phyloP scores from a whole-genome alignment of 2,113 vertebrate species.

The Hydrochoerus hydrochaeris region DNA sequence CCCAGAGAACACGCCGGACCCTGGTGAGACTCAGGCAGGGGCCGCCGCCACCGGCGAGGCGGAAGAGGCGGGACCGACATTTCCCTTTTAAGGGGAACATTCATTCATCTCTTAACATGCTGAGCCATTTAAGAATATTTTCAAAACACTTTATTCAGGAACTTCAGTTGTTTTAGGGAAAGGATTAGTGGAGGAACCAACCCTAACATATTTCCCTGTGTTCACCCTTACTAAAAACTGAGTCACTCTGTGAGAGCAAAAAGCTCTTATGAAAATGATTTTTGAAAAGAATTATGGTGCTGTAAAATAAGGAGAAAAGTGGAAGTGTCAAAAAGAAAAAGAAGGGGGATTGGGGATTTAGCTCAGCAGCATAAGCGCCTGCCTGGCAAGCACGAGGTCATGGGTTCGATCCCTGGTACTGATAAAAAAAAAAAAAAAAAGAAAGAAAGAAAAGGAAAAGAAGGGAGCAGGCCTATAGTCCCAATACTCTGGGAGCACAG shows the following conservation, averaged over 20 bases:
- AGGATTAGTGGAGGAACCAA: neutral
- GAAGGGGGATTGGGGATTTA: too few relatives aligned
- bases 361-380: too few relatives aligned
- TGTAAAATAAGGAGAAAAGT: neutral
- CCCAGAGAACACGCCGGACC: constrained; percentile 12
- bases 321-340: neutral
- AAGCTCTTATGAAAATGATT: neutral
- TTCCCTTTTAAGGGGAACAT: neutral
- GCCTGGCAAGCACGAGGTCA: too few relatives aligned
- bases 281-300: neutral
- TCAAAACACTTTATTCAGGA: constrained; percentile 20
- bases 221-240: neutral
- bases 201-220: neutral
- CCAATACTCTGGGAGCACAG: neutral
- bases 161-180: neutral
- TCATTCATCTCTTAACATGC: neutral
- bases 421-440: too few relatives aligned
- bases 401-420: too few relatives aligned
- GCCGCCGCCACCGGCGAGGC: neutral
- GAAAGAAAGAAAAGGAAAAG: neutral
- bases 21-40: neutral
- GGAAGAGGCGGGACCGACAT: constrained; percentile 77
- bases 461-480: neutral
- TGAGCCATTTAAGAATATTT: neutral
- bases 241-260: neutral